Evolutionary conservation across 2,113 vertebrate species (phyloP), one percentile per base, ranked within the genome.

Genomic region (Holacanthus passer): DNA sequence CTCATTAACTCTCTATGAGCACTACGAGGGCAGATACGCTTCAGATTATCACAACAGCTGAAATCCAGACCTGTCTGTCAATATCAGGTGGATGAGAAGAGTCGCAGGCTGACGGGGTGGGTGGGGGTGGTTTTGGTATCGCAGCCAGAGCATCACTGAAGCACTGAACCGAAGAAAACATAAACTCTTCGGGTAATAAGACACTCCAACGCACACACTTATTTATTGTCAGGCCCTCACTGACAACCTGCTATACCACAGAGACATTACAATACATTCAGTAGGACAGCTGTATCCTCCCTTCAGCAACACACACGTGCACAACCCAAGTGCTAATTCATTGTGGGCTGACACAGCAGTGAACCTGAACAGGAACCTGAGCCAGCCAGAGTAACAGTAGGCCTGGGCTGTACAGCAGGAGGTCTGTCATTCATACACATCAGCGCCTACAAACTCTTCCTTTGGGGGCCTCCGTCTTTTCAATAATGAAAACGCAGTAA

Each of bases 61-160:
- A 92, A 92, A 93, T 78, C 76, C 64, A 93, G 89, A 90, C 80
- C 65, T 20, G 73, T 62, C 85, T 74, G 84, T 89, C 87, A 90
- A 92, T 93, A 92, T 94, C 91, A 89, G 89, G 89, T 92, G 87
- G 73, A 84, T 83, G 65, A 78, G 22, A 50, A 74, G 77, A 59
- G 80, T 20, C 10, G 6, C 14, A 1, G 4, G n/a, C 37, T 32
- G 65, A 66, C 24, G 41, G 37, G 65, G 47, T 43, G 64, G 65
- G 74, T 50, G 45, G 79, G 52, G 67, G 56, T 20, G 53, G 65
- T 45, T 64, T 65, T 56, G 27, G 52, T 88, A 66, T 81, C 72
- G 13, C n/a, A 85, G 81, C 58, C 82, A 67, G 24, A 37, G 68
- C 66, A 60, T 90, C 62, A 60, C 60, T 78, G 75, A 77, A 71